These are phyloP conservation scores for Parascotia fuliginaria DNA, from an alignment of 2,888 invertebrate species.

Conservation along the genomic window DNA sequence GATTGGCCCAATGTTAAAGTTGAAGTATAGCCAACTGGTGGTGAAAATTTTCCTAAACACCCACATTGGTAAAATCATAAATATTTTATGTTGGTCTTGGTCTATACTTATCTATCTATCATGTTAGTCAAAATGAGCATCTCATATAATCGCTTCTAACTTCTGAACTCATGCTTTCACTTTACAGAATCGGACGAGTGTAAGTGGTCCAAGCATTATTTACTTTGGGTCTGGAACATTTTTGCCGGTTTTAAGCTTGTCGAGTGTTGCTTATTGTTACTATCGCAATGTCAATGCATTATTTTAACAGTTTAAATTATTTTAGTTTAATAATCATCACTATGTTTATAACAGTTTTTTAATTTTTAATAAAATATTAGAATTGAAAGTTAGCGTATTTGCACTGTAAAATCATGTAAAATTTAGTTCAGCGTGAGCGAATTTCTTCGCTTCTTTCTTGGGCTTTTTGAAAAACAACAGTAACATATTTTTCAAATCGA, in stretches of 20 bases:
- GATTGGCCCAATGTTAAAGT: too few relatives aligned
- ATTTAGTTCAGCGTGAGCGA: too few relatives aligned
- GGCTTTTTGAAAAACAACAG: too few relatives aligned
- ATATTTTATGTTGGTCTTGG: constrained; percentile 1
- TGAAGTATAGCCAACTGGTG: too few relatives aligned
- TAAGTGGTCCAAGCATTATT: constrained; percentile 77
- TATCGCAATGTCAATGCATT: background rate
- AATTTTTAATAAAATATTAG: too few relatives aligned
- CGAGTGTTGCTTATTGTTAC: constrained; percentile 44
- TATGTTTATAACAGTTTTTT: too few relatives aligned
- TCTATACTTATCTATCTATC: background rate
- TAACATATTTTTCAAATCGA: background rate
- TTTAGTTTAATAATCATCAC: too few relatives aligned
- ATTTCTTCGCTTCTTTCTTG: too few relatives aligned
- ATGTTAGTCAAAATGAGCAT: background rate
- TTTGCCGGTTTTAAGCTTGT: constrained; percentile 64
- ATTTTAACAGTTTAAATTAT: background rate
- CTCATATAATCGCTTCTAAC: constrained; percentile 65
- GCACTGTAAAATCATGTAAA: background rate
- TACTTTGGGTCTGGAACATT: constrained; percentile 66
- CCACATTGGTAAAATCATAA: background rate
- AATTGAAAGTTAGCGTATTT: too few relatives aligned
- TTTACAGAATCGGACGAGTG: constrained; percentile 85
- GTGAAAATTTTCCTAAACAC: too few relatives aligned
- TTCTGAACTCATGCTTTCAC: constrained; percentile 80